Conservation (phyloP, 2,113 vertebrate species). For the Oceanodroma tethys region DNA sequence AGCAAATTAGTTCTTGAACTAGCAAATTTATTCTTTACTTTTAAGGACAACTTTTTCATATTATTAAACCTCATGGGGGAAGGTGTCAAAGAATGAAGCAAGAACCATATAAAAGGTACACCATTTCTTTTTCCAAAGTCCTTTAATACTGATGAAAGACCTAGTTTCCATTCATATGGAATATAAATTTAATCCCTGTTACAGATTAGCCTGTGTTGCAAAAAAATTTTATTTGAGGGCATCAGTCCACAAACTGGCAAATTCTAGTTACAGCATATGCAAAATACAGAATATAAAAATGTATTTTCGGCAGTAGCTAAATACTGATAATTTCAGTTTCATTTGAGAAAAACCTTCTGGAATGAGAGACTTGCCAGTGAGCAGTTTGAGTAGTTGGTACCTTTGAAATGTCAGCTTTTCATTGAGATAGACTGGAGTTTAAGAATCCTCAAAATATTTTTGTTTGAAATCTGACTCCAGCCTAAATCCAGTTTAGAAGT, state of each 20-base stretch:
- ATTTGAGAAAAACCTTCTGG: background rate
- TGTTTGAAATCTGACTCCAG: background rate
- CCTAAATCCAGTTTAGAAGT: background rate
- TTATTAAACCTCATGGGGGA: background rate
- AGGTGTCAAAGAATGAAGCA: background rate
- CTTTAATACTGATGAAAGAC: background rate
- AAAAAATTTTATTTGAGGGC: background rate
- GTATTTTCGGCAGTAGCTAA: background rate
- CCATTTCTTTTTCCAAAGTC: background rate
- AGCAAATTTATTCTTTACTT: background rate
- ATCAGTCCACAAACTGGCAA: background rate
- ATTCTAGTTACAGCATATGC: background rate
- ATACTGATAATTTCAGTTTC: background rate
- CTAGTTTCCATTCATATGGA: background rate
- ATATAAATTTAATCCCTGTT: background rate
- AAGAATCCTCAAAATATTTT: background rate
- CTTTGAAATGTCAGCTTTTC: background rate
- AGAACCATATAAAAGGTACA: background rate
- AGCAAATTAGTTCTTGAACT: background rate
- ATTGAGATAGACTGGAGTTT: background rate
- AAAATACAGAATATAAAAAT: background rate
- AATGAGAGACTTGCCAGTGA: background rate
- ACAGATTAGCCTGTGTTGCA: background rate
- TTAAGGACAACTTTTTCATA: background rate
- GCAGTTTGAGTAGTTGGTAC: background rate